Evolutionary conservation across 2,888 invertebrate genomes (phyloP), one percentile per base, ranked within the genome.

Genomic region (Agriopis aurantiaria): DNA sequence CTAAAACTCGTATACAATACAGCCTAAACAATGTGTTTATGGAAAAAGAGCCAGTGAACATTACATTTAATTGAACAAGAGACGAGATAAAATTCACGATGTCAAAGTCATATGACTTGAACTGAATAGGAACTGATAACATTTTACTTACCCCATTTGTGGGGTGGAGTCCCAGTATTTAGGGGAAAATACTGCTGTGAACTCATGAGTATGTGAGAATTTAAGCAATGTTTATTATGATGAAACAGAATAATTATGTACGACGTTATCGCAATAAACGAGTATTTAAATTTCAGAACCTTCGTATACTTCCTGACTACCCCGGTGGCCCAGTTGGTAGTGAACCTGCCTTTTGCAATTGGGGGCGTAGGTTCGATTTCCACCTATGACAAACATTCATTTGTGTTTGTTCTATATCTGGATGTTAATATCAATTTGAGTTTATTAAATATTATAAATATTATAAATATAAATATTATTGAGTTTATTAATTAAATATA

Each of bases 61-160:
- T 80, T 72, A 82, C 77, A 83, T 78, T 80, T 80, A 79, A 82
- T 83, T 76, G 75, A 81, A 83, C 72, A 69, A 68, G 75, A 78
- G 73, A 51, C 71, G 51, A 77, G 79, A 80, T 82, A 82, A 81
- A 81, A 80, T 77, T 80, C 77, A 73, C 57, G 55, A 57, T 57
- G 64, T 57, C 68, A 63, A 53, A 46, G 64, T 33, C 56, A 74
- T 79, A 78, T 80, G 78, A 78, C 63, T 72, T 78, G 80, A 79
- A 75, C 60, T 80, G 79, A 82, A 80, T 78, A 77, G 80, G 73
- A 64, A 68, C 72, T 75, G 72, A 68, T 74, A 62, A 68, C 57
- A 23, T 56, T 60, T 40, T 51, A 48, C 60, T 49, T 51, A 60
- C 60, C 60, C 60, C 41, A 60, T 51, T 60, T 41, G 49, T 60